A percentile compares a stretch with the other conserved stretches of the same genome.
Evolutionary conservation across 2,113 vertebrate genomes (phyloP).

Genomic region (Hippoglossus stenolepis): DNA sequence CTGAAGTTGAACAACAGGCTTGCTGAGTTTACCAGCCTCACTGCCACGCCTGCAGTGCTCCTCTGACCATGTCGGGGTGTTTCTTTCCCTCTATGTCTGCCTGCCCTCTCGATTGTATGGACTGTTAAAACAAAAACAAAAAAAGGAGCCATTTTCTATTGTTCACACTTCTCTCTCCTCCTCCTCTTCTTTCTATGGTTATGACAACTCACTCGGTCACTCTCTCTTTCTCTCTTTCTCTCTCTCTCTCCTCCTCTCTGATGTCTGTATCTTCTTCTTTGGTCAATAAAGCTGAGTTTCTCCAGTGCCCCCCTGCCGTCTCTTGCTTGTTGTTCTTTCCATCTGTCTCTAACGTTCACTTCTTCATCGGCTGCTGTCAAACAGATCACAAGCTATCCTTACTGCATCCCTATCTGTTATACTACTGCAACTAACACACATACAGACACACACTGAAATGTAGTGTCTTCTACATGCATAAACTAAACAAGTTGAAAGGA

Average conservation of each 20-base stretch:
- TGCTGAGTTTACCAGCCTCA: slow-evolving; percentile 65
- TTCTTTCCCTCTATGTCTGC: slow-evolving; percentile 56
- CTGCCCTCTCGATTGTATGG: slow-evolving; percentile 66
- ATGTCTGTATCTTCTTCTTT: slow-evolving; percentile 75
- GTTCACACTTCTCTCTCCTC: slow-evolving; percentile 48
- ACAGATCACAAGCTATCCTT: slow-evolving; percentile 40
- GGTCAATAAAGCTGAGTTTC: slow-evolving; percentile 81
- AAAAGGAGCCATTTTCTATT: slow-evolving; percentile 77
- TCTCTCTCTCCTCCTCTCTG: slow-evolving; percentile 45
- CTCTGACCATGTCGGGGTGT: slow-evolving; percentile 63
- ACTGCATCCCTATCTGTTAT: slow-evolving; percentile 60
- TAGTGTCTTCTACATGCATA: too few species aligned
- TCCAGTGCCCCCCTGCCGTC: slow-evolving; percentile 77
- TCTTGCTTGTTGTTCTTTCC: slow-evolving; percentile 80
- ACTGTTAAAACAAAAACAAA: slow-evolving; percentile 60
- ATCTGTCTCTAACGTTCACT: slow-evolving; percentile 77
- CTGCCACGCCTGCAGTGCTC: slow-evolving; percentile 74
- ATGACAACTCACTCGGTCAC: slow-evolving; percentile 39
- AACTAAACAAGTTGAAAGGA: too few species aligned
- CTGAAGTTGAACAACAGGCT: slow-evolving; percentile 38
- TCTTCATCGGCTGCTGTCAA: slow-evolving; percentile 72
- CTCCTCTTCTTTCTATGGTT: slow-evolving; percentile 23
- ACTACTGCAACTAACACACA: slow-evolving; percentile 58
- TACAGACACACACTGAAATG: neutral
- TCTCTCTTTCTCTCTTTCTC: slow-evolving; percentile 29